Percentiles rank a stretch among this genome's conserved stretches.
phyloP scores from a whole-genome alignment of 2,797 vertebrate species.

The Xerus rutilus region DNA sequence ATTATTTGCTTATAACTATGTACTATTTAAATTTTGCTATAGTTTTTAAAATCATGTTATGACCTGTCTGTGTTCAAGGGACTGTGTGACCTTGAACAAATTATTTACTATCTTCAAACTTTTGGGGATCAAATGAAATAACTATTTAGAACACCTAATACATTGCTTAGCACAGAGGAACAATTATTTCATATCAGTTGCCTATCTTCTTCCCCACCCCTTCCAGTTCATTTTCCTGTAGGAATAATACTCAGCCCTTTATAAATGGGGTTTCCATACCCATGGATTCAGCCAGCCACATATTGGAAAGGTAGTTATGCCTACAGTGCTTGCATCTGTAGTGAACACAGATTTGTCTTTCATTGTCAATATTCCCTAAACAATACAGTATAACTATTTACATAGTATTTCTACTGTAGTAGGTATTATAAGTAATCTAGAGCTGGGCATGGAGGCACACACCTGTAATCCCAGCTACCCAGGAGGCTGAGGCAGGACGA shows the following conservation, averaged over 20 bases:
- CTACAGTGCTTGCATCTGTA: not conserved
- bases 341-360: not conserved
- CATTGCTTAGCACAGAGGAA: not conserved
- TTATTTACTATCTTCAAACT: not conserved
- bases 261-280: no score
- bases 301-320: no score
- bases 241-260: no score
- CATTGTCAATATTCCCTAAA: not conserved
- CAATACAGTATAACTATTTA: not conserved
- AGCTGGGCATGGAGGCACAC: not conserved
- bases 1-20: slow-evolving; percentile 15
- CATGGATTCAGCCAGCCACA: no score
- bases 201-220: no score
- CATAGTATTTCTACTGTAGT: not conserved
- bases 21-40: slow-evolving; percentile 44
- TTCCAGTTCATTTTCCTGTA: no score
- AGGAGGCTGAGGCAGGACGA: not conserved
- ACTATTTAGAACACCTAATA: not conserved
- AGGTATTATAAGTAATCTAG: not conserved
- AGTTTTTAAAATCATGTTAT: slow-evolving; percentile 60
- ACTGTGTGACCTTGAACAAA: not conserved
- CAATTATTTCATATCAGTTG: slow-evolving; percentile 20
- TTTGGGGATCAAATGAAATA: slow-evolving; percentile 38
- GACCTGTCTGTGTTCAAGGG: not conserved
- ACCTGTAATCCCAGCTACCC: not conserved